Percentiles rank a stretch among this genome's conserved stretches.
phyloP scores from a whole-genome alignment of 2,113 vertebrate species.

The Labeo catla region DNA sequence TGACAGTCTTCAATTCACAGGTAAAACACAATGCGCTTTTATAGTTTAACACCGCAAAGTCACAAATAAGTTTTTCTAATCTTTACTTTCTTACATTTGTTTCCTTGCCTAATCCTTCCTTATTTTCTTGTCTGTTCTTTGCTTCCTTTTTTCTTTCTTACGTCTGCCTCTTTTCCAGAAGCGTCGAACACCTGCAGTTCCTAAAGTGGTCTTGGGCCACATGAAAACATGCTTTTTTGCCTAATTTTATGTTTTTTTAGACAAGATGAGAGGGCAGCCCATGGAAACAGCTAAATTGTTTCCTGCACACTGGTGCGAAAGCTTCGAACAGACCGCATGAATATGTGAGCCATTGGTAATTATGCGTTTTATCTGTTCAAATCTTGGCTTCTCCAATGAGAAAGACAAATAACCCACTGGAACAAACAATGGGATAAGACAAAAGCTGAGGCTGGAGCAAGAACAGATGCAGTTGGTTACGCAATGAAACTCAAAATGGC shows the following conservation, averaged over 20 bases:
- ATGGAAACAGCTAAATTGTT: slow-evolving; percentile 29
- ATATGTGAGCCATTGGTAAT: slow-evolving; percentile 57
- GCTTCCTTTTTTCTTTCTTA: neutral
- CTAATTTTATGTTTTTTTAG: neutral
- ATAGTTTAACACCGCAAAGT: neutral
- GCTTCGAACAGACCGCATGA: slow-evolving; percentile 48
- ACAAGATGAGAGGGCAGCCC: slow-evolving; percentile 11
- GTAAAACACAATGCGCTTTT: neutral
- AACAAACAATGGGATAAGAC: slow-evolving; percentile 35
- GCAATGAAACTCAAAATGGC: neutral
- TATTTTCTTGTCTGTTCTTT: neutral
- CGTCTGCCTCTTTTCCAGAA: neutral
- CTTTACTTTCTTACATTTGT: neutral
- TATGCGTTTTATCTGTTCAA: slow-evolving; percentile 52
- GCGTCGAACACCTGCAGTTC: neutral
- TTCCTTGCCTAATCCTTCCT: neutral
- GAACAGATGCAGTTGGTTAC: slow-evolving; percentile 2
- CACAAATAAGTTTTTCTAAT: neutral
- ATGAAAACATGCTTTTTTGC: neutral
- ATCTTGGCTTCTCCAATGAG: slow-evolving; percentile 43
- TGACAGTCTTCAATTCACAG: neutral
- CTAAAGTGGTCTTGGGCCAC: neutral
- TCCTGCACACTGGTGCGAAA: slow-evolving; percentile 22
- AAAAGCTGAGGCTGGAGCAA: slow-evolving; percentile 36
- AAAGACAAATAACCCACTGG: slow-evolving; percentile 50